Percentiles rank a stretch among this genome's conserved stretches.
These are phyloP conservation scores for Pogonognathellus flavescens DNA, from an alignment of 1,140 invertebrate genomes.

Conservation along the genomic window DNA sequence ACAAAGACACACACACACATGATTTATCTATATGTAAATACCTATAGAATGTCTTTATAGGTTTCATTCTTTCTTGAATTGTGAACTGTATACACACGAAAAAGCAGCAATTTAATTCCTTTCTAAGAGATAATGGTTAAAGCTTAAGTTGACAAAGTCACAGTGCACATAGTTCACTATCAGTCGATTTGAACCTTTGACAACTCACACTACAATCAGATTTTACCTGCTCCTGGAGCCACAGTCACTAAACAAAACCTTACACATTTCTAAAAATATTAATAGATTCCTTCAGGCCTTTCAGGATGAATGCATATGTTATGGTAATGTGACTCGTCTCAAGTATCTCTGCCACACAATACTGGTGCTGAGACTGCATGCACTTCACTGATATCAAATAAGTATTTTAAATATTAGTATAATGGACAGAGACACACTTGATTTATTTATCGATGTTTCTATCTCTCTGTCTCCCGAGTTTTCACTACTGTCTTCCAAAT, in stretches of 20 bases:
- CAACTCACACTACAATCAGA: neutral
- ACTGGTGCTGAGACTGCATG: no score
- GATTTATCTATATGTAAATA: no score
- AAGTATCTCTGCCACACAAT: neutral
- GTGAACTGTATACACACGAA: constrained; percentile 36
- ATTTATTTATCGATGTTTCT: no score
- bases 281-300: neutral
- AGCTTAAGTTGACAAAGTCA: neutral
- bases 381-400: no score
- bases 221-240: constrained; percentile 33
- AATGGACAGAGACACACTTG: no score
- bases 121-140: neutral
- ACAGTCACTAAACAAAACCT: neutral
- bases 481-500: no score
- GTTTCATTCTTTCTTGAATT: neutral
- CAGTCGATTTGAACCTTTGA: constrained; percentile 33
- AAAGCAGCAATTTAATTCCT: constrained; percentile 39
- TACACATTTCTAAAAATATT: constrained; percentile 26
- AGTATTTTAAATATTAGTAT: no score
- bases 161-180: constrained; percentile 8
- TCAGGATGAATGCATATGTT: constrained; percentile 4
- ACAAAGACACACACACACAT: neutral
- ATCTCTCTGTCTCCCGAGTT: no score
- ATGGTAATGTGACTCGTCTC: neutral
- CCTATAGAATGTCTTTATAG: neutral